These are phyloP conservation scores for Conger conger DNA, from an alignment of 2,113 vertebrate genomes.

Conservation along the genomic window DNA sequence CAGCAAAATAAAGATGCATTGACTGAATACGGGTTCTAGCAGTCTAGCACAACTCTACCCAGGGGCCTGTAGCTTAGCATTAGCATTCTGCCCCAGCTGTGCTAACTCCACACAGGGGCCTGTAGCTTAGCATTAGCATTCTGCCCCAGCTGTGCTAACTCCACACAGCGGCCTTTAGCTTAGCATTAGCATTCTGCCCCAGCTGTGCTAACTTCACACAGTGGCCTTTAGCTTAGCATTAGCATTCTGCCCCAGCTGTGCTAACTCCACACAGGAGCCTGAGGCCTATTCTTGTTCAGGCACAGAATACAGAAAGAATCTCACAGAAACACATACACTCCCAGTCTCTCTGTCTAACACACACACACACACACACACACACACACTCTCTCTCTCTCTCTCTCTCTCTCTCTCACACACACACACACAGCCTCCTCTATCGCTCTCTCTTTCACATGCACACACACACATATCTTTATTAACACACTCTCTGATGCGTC, in stretches of 20 bases:
- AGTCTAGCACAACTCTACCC: background rate
- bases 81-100: background rate
- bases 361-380: constrained; percentile 21
- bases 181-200: background rate
- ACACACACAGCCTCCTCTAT: too few relatives aligned
- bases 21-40: too few relatives aligned
- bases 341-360: too few relatives aligned
- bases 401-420: too few relatives aligned
- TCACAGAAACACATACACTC: too few relatives aligned
- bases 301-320: too few relatives aligned
- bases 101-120: background rate
- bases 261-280: too few relatives aligned
- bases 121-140: background rate
- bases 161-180: background rate
- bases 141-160: background rate
- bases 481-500: background rate
- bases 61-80: background rate
- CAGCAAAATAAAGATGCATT: too few relatives aligned
- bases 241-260: background rate
- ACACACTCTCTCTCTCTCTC: too few relatives aligned
- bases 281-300: too few relatives aligned
- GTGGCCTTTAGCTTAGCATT: background rate
- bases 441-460: background rate
- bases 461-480: background rate
- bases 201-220: background rate